A percentile compares a stretch with the other conserved stretches of the same genome.
phyloP scores from a whole-genome alignment of 2,113 vertebrate species.

The Pimephales promelas region DNA sequence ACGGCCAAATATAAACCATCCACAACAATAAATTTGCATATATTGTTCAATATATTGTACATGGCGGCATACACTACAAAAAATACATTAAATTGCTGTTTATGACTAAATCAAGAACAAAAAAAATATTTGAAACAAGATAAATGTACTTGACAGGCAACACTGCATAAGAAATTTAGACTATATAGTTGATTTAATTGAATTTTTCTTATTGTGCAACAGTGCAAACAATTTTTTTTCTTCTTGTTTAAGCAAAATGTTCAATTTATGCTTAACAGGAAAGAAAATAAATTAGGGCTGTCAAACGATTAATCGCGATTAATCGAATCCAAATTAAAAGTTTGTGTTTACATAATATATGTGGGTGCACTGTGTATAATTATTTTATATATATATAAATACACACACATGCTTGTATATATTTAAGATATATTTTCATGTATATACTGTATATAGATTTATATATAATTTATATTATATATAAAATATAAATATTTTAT shows the following conservation, averaged over 20 bases:
- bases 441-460: no score
- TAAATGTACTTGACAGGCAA: not conserved
- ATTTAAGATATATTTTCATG: no score
- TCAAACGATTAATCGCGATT: no score
- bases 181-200: not conserved
- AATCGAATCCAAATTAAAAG: no score
- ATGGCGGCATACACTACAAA: not conserved
- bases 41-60: not conserved
- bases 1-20: slow-evolving; percentile 37
- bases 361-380: no score
- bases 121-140: not conserved
- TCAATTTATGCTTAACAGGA: not conserved
- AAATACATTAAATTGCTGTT: not conserved
- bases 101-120: no score
- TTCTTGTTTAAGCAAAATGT: not conserved
- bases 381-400: no score
- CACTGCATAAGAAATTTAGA: not conserved
- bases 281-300: not conserved
- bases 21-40: not conserved
- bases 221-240: not conserved
- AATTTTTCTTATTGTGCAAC: not conserved
- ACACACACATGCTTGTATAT: no score
- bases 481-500: no score
- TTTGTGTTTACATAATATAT: no score
- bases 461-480: no score